Evolutionary conservation across 2,888 invertebrate species (phyloP), one percentile per base, ranked within the genome.

Genomic region (Pollenia griseotomentosa): DNA sequence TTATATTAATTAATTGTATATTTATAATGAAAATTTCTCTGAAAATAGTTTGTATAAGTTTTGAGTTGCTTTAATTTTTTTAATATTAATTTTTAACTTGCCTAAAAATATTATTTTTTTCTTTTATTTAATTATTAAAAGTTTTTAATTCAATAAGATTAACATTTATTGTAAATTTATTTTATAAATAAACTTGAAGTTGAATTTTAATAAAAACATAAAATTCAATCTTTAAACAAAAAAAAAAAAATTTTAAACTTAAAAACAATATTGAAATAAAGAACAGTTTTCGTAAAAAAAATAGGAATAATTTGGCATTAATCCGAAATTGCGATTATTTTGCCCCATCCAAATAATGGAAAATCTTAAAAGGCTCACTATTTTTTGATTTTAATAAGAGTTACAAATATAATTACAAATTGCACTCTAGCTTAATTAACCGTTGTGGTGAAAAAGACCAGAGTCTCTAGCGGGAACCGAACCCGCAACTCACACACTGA

Each of bases 61-160:
- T 71, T 71, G 79, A 71, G 70, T 70, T 79, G 57, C 80, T 65
- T 81, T 51, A 81, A 46, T 57, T 63, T 19, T 46, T n/a, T 48
- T 23, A 14, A 42, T 33, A 57, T 23, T 59, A 42, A 23, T 33
- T 40, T 59, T 70, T 16, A 8, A n/a, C 61, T 79, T 70, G 78
- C 59, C 51, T 44, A 6, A 23, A 55, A 14, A 12, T 57, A 46
- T 44, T 66, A 59, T 63, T 48, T 46, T n/a, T 70, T 16, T 46
- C 44, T 40, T 16, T 75, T 42, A 19, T 14, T 12, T 42, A 16
- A 55, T 12, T 40, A 16, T 33, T 33, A 19, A 23, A 61, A n/a
- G 0, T 53, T n/a, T 61, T 48, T 7, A 23, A 71, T 1, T 33
- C 23, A 59, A 59, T 68, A 44, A 66, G 23, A 59, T 51, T 82